Base-by-base conservation (phyloP, 2,113 vertebrate species). In the Cottus gobio region DNA sequence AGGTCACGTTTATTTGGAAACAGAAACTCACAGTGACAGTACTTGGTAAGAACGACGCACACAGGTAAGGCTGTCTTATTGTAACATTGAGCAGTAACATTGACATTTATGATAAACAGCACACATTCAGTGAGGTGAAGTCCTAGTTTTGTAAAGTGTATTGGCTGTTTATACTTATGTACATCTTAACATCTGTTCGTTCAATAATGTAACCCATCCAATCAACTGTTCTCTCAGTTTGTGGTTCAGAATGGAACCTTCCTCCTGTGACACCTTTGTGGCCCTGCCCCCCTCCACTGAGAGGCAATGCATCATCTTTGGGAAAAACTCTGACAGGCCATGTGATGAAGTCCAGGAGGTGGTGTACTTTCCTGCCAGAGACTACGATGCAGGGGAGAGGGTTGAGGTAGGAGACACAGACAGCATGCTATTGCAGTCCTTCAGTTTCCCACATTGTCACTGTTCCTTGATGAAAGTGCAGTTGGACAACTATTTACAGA, bases 221-320 rank as follows among this genome's bases (percentile, higher is more conserved):
- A 5, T 58, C 0, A 37, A 7, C 0, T 56, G 1, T 34, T 73
- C 5, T 65, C 28, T 68, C 1, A 15, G 24, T 57, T 20, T 50
- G 37, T 28, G 58, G 22, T 20, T 66, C 52, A 84, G 75, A 37
- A 95, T 95, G 94, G 58, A 69, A 4, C 96, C 96, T 11, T 90
- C 77, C 77, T 99, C 98, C 72, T 99, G 98, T 86, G 97, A 99
- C 90, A 98, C 96, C 5, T 98, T 99, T 31, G 97, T 99, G 93
- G 97, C 97, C 83, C 92, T 99, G 72, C 97, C 97, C 71, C 96
- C 96, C 44, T 95, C 97, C 77, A 94, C 96, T 20, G 85, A 93
- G 70, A 92, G 82, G 16, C 94, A 93, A 9, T 91, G 93, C 28
- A 92, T 97, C 62, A 92, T 99, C 73, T 99, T 99, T 91, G 98